Evolutionary conservation across 2,797 vertebrate genomes (phyloP).

Genomic region (Gymnopithys bicolor): DNA sequence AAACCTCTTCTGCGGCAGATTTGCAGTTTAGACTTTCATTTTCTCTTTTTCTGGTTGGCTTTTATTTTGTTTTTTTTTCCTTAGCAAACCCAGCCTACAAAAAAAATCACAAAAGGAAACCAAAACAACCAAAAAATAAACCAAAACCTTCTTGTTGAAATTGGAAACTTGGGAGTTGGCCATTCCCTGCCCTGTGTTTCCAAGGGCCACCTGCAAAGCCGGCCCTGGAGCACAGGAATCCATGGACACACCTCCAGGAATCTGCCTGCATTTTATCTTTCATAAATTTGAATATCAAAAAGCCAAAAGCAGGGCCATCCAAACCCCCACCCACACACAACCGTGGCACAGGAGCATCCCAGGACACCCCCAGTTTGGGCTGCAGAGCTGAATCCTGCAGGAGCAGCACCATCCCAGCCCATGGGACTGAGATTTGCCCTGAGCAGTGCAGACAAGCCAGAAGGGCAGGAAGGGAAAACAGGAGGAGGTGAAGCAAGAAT

Average conservation of each 20-base stretch:
- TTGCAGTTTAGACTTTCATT: neutral
- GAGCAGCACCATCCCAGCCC: neutral
- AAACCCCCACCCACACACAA: neutral
- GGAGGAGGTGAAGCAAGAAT: neutral
- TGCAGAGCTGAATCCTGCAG: neutral
- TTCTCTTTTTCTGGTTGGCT: neutral
- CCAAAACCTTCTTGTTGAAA: neutral
- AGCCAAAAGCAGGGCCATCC: neutral
- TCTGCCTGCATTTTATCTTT: too few species aligned
- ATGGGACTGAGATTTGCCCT: rapidly evolving
- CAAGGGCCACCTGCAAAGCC: neutral
- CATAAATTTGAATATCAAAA: too few species aligned
- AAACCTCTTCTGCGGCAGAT: neutral
- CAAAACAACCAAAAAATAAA: neutral
- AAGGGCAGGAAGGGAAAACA: neutral
- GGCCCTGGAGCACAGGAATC: neutral
- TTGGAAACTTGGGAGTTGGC: neutral
- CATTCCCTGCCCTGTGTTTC: neutral
- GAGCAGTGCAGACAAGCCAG: neutral
- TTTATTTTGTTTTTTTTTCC: rapidly evolving
- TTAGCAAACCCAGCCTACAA: neutral
- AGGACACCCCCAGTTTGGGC: neutral
- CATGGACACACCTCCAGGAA: neutral
- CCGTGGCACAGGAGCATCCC: neutral
- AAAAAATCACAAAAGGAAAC: neutral